Evolutionary conservation across 2,113 vertebrate species (phyloP).

Genomic region (Psilopogon haemacephalus): DNA sequence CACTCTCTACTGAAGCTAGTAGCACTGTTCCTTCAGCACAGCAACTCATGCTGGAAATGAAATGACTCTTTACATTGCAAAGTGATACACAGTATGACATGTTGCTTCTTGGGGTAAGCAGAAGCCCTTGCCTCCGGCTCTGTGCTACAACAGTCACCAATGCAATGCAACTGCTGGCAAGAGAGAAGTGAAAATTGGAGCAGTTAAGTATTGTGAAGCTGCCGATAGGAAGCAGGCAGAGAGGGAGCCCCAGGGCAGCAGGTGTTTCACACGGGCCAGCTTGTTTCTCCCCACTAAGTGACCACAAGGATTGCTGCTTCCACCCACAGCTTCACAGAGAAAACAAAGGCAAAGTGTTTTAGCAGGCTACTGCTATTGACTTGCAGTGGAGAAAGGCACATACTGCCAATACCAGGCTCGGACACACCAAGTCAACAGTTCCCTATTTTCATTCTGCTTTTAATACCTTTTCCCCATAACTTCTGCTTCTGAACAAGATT

Average conservation of each 20-base stretch:
- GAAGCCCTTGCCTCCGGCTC: constrained; percentile 3
- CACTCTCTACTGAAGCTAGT: constrained; percentile 29
- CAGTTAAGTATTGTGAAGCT: constrained; percentile 17
- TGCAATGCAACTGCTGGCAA: constrained; percentile 63
- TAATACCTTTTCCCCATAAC: neutral
- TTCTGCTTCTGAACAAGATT: neutral
- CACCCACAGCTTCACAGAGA: neutral
- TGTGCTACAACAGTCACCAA: constrained; percentile 30
- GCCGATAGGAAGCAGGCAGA: neutral
- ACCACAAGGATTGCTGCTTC: neutral
- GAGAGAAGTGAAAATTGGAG: constrained; percentile 54
- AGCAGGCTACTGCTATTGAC: neutral
- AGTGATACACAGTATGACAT: constrained; percentile 41
- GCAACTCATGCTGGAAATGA: constrained; percentile 51
- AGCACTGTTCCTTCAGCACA: constrained; percentile 19
- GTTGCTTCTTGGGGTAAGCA: constrained; percentile 48
- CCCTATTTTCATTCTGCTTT: neutral
- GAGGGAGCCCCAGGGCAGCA: neutral
- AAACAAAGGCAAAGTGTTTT: neutral
- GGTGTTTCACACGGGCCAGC: neutral
- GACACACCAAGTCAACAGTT: neutral
- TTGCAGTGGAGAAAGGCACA: neutral
- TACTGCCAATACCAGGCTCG: neutral
- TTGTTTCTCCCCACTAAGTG: neutral
- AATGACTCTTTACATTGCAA: constrained; percentile 65